Conservation (phyloP, 2,113 vertebrate genomes). For the Atractosteus spatula region DNA sequence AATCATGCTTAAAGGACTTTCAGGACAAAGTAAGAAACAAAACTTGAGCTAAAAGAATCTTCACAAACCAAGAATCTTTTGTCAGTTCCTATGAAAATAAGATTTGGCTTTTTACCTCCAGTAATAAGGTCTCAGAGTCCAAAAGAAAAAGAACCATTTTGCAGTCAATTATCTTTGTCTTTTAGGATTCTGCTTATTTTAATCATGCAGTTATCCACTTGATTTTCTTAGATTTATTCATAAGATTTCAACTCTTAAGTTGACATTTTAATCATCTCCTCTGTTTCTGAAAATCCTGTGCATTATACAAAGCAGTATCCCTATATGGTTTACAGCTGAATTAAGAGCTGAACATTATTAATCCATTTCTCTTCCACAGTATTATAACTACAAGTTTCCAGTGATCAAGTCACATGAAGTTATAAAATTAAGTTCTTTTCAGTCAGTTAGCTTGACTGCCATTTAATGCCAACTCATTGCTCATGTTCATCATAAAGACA, state of each 20-base stretch:
- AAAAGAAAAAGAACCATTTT: too few species aligned
- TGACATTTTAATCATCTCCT: not conserved
- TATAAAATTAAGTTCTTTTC: conserved; percentile 8
- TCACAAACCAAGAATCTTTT: too few species aligned
- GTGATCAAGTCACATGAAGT: not conserved
- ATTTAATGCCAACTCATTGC: conserved; percentile 6
- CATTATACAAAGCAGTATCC: conserved; percentile 14
- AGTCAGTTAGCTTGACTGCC: not conserved
- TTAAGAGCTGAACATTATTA: conserved; percentile 15
- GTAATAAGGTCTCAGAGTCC: too few species aligned
- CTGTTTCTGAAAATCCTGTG: not conserved
- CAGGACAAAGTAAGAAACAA: too few species aligned
- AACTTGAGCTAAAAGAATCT: too few species aligned
- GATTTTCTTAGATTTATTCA: not conserved
- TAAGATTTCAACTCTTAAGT: not conserved
- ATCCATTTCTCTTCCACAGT: conserved; percentile 2
- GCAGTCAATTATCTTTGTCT: too few species aligned
- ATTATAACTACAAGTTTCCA: conserved; percentile 23
- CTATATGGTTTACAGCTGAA: conserved; percentile 23
- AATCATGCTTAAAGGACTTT: too few species aligned
- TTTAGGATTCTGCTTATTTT: too few species aligned
- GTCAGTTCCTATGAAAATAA: too few species aligned
- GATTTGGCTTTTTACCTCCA: too few species aligned
- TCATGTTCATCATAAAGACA: conserved; percentile 20
- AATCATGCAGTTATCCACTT: too few species aligned